Percentiles rank a stretch among this genome's conserved stretches.
phyloP scores from a whole-genome alignment of 1,140 invertebrate species.

The Sminthurinus signatus region DNA sequence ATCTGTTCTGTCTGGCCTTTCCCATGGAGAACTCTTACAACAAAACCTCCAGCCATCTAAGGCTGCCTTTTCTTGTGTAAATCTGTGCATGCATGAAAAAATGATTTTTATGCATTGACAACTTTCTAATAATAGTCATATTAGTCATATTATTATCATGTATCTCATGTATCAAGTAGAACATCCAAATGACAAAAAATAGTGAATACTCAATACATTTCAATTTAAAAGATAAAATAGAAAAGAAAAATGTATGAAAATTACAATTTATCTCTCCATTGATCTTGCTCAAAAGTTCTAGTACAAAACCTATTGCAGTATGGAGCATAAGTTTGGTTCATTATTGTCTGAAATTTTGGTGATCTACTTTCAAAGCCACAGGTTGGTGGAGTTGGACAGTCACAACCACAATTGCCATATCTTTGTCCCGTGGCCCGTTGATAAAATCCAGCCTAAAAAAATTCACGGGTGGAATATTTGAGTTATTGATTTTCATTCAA shows the following conservation, averaged over 20 bases:
- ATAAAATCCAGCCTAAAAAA: slow-evolving; percentile 27
- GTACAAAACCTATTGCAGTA: slow-evolving; percentile 40
- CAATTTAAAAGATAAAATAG: too few species aligned
- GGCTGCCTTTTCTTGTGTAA: slow-evolving; percentile 36
- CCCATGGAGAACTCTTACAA: slow-evolving; percentile 36
- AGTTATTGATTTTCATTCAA: too few species aligned
- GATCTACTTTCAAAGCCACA: slow-evolving; percentile 10
- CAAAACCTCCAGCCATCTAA: slow-evolving; percentile 38
- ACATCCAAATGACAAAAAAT: too few species aligned
- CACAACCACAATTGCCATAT: slow-evolving; percentile 36
- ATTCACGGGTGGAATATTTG: too few species aligned
- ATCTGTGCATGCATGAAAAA: too few species aligned
- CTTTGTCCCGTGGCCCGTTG: slow-evolving; percentile 29
- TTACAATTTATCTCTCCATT: slow-evolving; percentile 35
- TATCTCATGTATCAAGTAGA: too few species aligned
- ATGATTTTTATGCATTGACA: background rate
- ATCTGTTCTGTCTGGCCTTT: slow-evolving; percentile 29
- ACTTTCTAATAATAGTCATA: background rate
- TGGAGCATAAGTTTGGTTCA: slow-evolving; percentile 37
- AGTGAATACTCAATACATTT: too few species aligned
- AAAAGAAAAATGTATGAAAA: too few species aligned
- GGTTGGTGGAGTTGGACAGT: background rate
- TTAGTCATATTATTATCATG: background rate
- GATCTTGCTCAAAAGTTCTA: slow-evolving; percentile 35
- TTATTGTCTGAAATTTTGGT: slow-evolving; percentile 36